phyloP scores from a whole-genome alignment of 1,140 invertebrate genomes.

The Drosophila mayri region DNA sequence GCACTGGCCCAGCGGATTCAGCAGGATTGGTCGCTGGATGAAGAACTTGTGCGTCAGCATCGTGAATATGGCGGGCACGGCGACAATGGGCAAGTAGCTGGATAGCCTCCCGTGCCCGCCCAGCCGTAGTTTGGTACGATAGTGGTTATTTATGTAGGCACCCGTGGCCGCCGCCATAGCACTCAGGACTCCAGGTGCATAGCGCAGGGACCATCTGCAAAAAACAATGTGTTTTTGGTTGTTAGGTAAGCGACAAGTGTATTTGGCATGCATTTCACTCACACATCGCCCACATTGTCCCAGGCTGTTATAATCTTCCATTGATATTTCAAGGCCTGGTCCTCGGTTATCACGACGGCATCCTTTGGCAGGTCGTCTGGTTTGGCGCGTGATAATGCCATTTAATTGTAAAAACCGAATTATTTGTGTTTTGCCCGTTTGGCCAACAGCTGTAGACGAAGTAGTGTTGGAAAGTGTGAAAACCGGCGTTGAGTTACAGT shows the following conservation, averaged over 20 bases:
- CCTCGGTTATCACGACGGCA: constrained; percentile 84
- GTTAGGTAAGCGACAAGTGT: constrained; percentile 55
- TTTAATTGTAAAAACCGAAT: constrained; percentile 30
- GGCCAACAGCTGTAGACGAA: constrained; percentile 41
- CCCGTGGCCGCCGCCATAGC: constrained; percentile 73
- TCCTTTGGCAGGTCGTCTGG: constrained; percentile 73
- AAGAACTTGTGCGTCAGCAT: constrained; percentile 84
- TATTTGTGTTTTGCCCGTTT: constrained; percentile 1
- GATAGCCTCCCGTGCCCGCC: constrained; percentile 79
- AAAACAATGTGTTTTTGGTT: constrained; percentile 7
- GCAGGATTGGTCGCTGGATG: constrained; percentile 77
- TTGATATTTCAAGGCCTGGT: constrained; percentile 85
- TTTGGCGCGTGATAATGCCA: constrained; percentile 63
- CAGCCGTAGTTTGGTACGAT: constrained; percentile 78
- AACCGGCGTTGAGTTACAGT: constrained; percentile 13
- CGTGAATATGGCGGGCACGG: constrained; percentile 83
- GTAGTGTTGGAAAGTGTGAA: constrained; percentile 10
- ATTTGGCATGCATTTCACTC: constrained; percentile 33
- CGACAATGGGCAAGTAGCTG: constrained; percentile 85
- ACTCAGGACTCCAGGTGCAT: constrained; percentile 73
- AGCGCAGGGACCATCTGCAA: constrained; percentile 84
- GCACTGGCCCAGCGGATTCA: constrained; percentile 80
- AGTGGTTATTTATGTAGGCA: constrained; percentile 85
- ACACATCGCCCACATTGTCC: constrained; percentile 85
- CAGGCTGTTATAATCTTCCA: constrained; percentile 84